phyloP scores from a whole-genome alignment of 2,888 invertebrate species.

The Leptopilina syphax region DNA sequence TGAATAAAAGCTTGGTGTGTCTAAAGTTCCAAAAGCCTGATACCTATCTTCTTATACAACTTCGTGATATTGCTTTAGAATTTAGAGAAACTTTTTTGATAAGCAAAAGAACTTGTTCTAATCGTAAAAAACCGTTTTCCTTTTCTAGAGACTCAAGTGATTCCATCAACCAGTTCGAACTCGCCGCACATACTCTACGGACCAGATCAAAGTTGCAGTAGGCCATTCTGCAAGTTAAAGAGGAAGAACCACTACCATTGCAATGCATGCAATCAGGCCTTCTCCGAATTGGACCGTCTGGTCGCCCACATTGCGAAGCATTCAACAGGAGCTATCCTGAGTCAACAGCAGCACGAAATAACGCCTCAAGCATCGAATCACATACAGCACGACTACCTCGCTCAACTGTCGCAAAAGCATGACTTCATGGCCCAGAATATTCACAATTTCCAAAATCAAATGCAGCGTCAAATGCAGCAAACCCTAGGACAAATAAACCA shows the following conservation, averaged over 20 bases:
- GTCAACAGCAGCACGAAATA: conserved; percentile 74
- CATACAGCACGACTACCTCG: conserved; percentile 67
- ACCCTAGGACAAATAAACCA: conserved; percentile 67
- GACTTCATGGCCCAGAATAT: conserved; percentile 73
- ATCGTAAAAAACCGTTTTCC: conserved; percentile 24
- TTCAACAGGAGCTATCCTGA: conserved; percentile 80
- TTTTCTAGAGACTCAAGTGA: conserved; percentile 63
- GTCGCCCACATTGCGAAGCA: conserved; percentile 86
- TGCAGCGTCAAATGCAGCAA: conserved; percentile 73
- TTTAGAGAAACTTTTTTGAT: too few relatives aligned
- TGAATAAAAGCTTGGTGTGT: too few relatives aligned
- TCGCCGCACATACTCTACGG: conserved; percentile 80
- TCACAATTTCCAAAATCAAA: conserved; percentile 71
- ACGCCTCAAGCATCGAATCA: conserved; percentile 67
- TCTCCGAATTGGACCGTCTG: conserved; percentile 84
- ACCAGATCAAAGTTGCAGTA: conserved; percentile 83
- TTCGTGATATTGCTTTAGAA: too few relatives aligned
- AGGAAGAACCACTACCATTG: conserved; percentile 89
- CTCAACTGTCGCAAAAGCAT: conserved; percentile 72
- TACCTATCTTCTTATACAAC: too few relatives aligned
- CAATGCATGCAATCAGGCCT: conserved; percentile 88
- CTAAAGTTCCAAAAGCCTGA: too few relatives aligned
- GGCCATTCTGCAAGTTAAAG: conserved; percentile 89
- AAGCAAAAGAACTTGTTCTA: neutral
- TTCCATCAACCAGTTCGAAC: conserved; percentile 60